A percentile compares a stretch with the other conserved stretches of the same genome.
phyloP scores from a whole-genome alignment of 2,888 invertebrate species.

The Phortica magna region DNA sequence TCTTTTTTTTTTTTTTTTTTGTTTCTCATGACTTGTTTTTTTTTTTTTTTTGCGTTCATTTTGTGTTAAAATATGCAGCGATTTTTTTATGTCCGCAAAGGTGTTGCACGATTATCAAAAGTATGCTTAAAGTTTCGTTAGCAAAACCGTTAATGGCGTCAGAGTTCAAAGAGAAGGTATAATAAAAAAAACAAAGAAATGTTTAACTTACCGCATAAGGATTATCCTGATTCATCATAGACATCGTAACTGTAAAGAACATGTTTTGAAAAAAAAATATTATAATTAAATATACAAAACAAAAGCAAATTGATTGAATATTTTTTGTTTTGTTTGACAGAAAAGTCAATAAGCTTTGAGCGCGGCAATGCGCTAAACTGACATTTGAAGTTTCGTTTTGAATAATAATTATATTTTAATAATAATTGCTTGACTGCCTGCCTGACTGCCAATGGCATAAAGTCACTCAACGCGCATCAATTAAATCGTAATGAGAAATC shows the following conservation, averaged over 20 bases:
- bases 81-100: neutral
- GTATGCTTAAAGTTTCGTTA: neutral
- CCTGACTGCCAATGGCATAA: too few relatives aligned
- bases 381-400: conserved; percentile 7
- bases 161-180: too few relatives aligned
- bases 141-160: too few relatives aligned
- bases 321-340: neutral
- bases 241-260: conserved; percentile 38
- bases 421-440: neutral
- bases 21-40: neutral
- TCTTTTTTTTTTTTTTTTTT: neutral
- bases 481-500: too few relatives aligned
- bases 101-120: neutral
- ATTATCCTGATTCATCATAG: conserved; percentile 76
- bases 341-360: conserved; percentile 33
- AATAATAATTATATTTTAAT: conserved; percentile 15
- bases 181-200: too few relatives aligned
- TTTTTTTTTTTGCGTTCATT: neutral
- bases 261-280: conserved; percentile 20
- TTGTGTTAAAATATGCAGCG: neutral
- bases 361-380: conserved; percentile 19
- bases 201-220: conserved; percentile 73
- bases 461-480: too few relatives aligned
- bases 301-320: neutral
- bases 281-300: conserved; percentile 24